Base-by-base conservation (phyloP, 2,888 invertebrate genomes). In the Kuschelorhynchus macadamiae region DNA sequence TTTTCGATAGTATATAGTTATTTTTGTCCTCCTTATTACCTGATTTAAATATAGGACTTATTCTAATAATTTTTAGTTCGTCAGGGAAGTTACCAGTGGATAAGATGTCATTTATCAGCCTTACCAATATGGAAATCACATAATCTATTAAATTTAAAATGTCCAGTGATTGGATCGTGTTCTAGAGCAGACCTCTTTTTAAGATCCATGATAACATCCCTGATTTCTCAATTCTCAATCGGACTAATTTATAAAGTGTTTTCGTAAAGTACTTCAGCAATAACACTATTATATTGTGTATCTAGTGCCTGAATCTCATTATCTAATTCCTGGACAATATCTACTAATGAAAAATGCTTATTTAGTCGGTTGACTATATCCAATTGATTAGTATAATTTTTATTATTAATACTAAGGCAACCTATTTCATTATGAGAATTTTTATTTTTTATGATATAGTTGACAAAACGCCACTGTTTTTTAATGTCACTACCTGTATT, bases 11-110 rank as follows among this genome's bases (percentile, higher is more conserved):
- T 12, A 17, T 44, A 17, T 18, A 44, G 20, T 44, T 44, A 44
- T 44, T 44, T 20, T 20, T 44, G 8, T 44, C 20, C 11, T 44
- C 11, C 18, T 9, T 44, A 44, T 11, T 44, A 17, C 12, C 20
- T 11, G 18, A 20, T 18, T 18, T 44, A 44, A 18, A 44, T 8
- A 44, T 17, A 44, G 44, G 18, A 20, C 18, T 44, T 44, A 44
- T 44, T 20, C 12, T 44, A 17, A 9, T 44, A 9, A 44, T 44
- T 44, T 44, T 44, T 1, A 44, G 44, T 44, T 44, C 18, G 8
- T 44, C 18, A 44, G 44, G 12, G 4, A 44, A 44, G 44, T 5
- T 44, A 18, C 44, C 12, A 16, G 18, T 20, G 9, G 8, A 7
- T 4, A 44, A 8, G 18, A 20, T n/a, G 8, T 11, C 9, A 20